Evolutionary conservation across 2,888 invertebrate species (phyloP), one percentile per base, ranked within the genome.

Genomic region (Deilephila porcellus): DNA sequence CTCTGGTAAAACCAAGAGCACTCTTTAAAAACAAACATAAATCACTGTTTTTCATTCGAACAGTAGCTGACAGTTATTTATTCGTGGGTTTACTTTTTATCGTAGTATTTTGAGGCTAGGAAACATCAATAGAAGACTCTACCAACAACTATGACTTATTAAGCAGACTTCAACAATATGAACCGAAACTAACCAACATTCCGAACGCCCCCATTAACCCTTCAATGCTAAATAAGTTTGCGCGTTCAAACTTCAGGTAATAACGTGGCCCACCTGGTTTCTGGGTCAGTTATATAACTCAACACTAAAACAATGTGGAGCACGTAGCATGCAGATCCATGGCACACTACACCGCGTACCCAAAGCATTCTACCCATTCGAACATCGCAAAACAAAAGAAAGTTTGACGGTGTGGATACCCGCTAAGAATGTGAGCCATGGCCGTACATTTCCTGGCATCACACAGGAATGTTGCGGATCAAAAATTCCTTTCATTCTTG

Each of bases 331-430:
- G 67, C 52, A 67, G 67, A 67, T 67, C 17, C 67, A 25, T 52
- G 20, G 52, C 52, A 25, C 17, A 25, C 29, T 17, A 14, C 11
- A 37, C 20, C 20, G 64, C 17, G 67, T 25, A 17, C 45, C 60
- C 52, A 67, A 52, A 52, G 14, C 17, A 67, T 52, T 67, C 67
- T 52, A 67, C 67, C 17, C 67, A 20, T 67, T 67, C 17, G 52
- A 67, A 14, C 52, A 52, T 45, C 52, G 52, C 67, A 67, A 67
- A 45, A 67, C 25, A 67, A 67, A 67, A 67, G 67, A 67, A 67
- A 67, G 67, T 67, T 67, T 67, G 67, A 52, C 64, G 64, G 20
- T 56, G 56, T 56, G 67, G 20, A 67, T 45, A 20, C 52, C 67
- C 17, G 17, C 25, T 45, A 67, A 67, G 67, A 67, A 67, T 67